Percentiles rank a stretch among this genome's conserved stretches.
These are phyloP conservation scores for Orbicella faveolata DNA, from an alignment of 64 coral and sea anemone genomes.

Conservation along the genomic window DNA sequence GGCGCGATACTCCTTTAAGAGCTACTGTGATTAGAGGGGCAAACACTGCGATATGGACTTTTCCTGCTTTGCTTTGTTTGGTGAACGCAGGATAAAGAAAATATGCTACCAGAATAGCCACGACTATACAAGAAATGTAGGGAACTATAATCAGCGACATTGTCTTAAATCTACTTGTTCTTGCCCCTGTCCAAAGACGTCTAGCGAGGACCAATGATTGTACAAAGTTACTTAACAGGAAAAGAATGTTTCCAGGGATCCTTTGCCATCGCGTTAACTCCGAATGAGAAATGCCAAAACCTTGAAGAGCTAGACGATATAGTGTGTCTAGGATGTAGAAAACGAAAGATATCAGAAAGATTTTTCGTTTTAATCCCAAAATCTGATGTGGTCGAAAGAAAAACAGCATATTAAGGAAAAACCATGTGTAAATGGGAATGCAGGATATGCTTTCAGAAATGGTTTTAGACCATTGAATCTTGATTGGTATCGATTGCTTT, in stretches of 20 bases:
- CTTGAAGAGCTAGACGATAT: not conserved
- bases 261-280: not conserved
- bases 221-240: not conserved
- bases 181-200: not conserved
- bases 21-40: not conserved
- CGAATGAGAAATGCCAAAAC: not conserved
- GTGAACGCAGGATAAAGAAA: not conserved
- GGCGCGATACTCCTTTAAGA: not conserved
- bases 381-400: not conserved
- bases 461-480: conserved; percentile 3
- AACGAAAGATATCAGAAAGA: conserved; percentile 1
- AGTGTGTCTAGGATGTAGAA: not conserved
- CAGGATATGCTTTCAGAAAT: not conserved
- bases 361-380: not conserved
- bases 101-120: not conserved
- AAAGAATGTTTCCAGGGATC: not conserved
- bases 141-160: not conserved
- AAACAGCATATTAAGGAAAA: not conserved
- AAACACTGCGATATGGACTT: not conserved
- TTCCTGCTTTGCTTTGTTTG: not conserved
- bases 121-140: not conserved
- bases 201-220: not conserved
- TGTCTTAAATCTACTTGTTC: not conserved
- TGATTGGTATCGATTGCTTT: not conserved
- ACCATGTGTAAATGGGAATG: not conserved